Base-by-base conservation (phyloP, 1,140 invertebrate species). In the Brachionus rubens region DNA sequence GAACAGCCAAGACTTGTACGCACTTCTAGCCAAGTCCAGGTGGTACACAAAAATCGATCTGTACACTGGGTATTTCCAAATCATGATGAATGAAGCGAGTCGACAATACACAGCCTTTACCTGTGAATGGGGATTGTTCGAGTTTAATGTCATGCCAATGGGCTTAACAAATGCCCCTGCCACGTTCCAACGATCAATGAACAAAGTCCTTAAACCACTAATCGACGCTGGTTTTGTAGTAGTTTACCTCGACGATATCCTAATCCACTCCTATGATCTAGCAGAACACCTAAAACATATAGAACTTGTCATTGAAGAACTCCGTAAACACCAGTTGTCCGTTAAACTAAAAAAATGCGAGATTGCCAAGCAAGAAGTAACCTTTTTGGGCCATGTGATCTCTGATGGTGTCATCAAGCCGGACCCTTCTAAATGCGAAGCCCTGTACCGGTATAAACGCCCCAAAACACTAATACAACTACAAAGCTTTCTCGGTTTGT, bases 151-250 rank as follows among this genome's bases (percentile, higher is more conserved):
- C 0, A 82, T 86, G 82, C 82, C 84, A 0, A 86, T 85, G 77
- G 86, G 84, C 0, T 76, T 87, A 1, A 77, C 76, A 3, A 83
- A 83, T 21, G 80, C 83, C 0, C 81, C 80, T n/a, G 81, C 83
- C 1, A 84, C 82, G 0, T 82, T 83, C 70, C 81, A 82, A 75
- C 19, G 81, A 33, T 68, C 81, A 10, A 79, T 84, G 50, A 79
- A 83, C 41, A 62, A 77, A 41, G 65, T 80, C 10, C 24, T 72
- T 6, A 28, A 16, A 26, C 16, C 16, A 19, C 26, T 72, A 12
- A 72, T 47, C 21, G 21, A 26, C n/a, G 52, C 21, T 26, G 28
- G 28, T 26, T 67, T 67, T 28, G 54, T 59, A 28, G 54, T 59
- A n/a, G 26, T 56, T 33, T 56, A 26, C 52, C 28, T 56, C 19